phyloP scores from a whole-genome alignment of 2,888 invertebrate species.

The Drosophila parthenogenetica region DNA sequence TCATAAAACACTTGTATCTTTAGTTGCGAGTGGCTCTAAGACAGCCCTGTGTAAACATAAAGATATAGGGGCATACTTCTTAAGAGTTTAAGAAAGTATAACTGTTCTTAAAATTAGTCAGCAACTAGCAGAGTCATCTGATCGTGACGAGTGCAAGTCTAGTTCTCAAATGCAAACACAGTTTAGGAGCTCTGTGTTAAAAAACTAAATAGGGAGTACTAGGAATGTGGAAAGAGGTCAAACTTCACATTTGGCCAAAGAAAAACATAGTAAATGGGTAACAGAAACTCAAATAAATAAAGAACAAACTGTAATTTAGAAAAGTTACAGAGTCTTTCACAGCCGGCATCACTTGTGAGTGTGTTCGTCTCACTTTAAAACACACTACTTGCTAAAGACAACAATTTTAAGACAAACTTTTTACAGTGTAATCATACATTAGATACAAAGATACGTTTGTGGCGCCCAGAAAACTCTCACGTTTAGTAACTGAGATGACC shows the following conservation, averaged over 20 bases:
- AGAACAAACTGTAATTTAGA: too few relatives aligned
- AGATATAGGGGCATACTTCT: not conserved
- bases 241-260: too few relatives aligned
- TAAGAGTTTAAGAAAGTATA: not conserved
- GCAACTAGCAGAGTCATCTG: not conserved
- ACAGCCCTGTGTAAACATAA: too few relatives aligned
- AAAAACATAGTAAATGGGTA: too few relatives aligned
- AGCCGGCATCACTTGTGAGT: too few relatives aligned
- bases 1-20: not conserved
- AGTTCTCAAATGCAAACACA: not conserved
- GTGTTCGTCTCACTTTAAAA: too few relatives aligned
- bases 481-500: conserved; percentile 1
- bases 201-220: too few relatives aligned
- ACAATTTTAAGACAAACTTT: too few relatives aligned
- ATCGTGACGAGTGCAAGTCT: not conserved
- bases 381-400: too few relatives aligned
- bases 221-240: too few relatives aligned
- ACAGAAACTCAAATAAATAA: too few relatives aligned
- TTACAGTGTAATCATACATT: not conserved
- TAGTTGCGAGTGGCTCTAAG: not conserved
- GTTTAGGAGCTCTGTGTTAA: not conserved
- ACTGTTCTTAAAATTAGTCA: not conserved
- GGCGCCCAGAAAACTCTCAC: conserved; percentile 9
- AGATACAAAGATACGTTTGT: conserved; percentile 8
- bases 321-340: too few relatives aligned